phyloP scores from a whole-genome alignment of 2,113 vertebrate species.

The Corvus hawaiiensis region DNA sequence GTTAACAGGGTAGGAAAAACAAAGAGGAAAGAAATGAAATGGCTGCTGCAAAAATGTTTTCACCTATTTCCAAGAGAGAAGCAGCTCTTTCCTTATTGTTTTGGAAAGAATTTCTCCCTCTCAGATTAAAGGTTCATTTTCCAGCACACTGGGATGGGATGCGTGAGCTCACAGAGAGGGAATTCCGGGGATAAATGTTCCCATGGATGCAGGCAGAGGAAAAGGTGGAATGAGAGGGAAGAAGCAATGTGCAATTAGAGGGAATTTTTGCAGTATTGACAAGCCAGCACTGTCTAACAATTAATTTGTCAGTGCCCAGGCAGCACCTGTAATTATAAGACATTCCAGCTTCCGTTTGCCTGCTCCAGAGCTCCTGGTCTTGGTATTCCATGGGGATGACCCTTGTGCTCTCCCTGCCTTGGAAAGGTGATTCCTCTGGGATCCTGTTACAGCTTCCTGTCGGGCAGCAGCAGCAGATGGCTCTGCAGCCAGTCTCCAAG shows the following conservation, averaged over 20 bases:
- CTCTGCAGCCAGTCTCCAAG: background rate
- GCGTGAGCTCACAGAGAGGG: background rate
- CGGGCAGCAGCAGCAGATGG: background rate
- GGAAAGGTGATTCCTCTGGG: background rate
- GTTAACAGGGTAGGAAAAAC: background rate
- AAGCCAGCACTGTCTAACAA: background rate
- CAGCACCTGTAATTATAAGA: background rate
- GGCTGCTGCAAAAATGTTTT: background rate
- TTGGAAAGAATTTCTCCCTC: background rate
- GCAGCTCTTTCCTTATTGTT: background rate
- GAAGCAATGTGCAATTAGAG: background rate
- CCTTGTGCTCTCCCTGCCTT: background rate
- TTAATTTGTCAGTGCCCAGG: background rate
- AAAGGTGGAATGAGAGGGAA: background rate
- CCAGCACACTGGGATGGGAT: background rate
- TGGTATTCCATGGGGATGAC: background rate
- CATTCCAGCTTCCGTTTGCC: background rate
- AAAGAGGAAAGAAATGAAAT: background rate
- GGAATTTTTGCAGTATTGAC: background rate
- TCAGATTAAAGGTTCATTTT: background rate
- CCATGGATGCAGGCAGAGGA: background rate
- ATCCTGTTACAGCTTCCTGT: background rate
- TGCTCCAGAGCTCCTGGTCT: background rate
- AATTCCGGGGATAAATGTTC: background rate
- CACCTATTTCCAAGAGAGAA: background rate